Evolutionary conservation across 2,113 vertebrate species (phyloP), one percentile per base, ranked within the genome.

Genomic region (Solea solea): DNA sequence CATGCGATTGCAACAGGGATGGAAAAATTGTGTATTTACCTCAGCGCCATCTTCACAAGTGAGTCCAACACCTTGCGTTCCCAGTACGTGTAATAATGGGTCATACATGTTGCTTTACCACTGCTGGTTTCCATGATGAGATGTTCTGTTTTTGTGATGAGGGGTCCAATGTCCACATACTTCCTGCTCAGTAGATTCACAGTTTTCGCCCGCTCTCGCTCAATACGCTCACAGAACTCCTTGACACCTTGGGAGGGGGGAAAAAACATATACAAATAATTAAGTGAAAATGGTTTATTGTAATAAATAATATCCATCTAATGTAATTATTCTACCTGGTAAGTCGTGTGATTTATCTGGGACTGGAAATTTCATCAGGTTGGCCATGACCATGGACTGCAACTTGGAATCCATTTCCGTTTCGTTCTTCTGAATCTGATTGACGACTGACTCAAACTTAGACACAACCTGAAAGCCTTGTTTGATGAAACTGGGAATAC

Each of bases 111-210:
- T 62, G 95, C 93, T 87, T 88, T 96, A 68, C 97, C 95, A 0
- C 89, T 97, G 81, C 93, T 96, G 3, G 94, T 97, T 12, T 92
- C 91, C 74, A 94, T 64, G 39, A 96, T 91, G 27, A 94, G 82
- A 10, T 94, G 85, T 88, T 99, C 97, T 5, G 94, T 94, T 81
- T 96, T 95, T 54, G 89, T 96, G 62, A 99, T 94, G 53, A 96
- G 79, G 0, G 93, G 93, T 53, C 93, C 91, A 6, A 99, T 93
- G 13, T 94, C 93, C n/a, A 91, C 66, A 80, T 97, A 98, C 59
- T 93, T 95, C 66, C 78, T 90, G 27, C 91, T 84, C 83, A 98
- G 88, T 50, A 92, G 72, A 69, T 87, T 91, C 66, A 95, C 44
- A 5, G 95, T 95, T 68, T 93, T 96, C 41, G 42, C 21, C 61